Evolutionary conservation across 2,797 vertebrate species (phyloP).

Genomic region (Oreonectes daqikongensis): DNA sequence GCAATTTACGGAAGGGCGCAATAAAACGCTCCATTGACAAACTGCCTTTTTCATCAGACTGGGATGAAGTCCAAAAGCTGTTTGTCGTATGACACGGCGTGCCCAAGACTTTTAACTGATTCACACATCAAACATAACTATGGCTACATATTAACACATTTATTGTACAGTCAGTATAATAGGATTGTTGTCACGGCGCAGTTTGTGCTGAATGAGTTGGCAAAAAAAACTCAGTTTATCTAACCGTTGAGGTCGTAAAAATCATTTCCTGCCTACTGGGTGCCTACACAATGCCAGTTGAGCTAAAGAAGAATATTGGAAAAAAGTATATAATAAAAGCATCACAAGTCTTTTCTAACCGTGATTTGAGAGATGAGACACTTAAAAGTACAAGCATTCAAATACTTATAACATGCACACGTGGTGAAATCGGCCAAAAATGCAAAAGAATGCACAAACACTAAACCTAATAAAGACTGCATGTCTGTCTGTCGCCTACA

Average conservation of each 20-base stretch:
- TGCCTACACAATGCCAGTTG: no score
- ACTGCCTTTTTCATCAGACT: slow-evolving; percentile 31
- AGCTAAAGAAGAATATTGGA: no score
- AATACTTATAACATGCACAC: background rate
- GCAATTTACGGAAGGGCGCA: slow-evolving; percentile 12
- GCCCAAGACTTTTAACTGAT: slow-evolving; percentile 32
- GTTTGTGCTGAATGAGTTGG: slow-evolving; percentile 8
- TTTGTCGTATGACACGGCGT: slow-evolving; percentile 15
- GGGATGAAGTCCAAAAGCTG: slow-evolving; percentile 44
- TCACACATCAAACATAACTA: slow-evolving; percentile 26
- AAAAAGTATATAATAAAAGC: background rate
- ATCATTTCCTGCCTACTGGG: slow-evolving; percentile 4
- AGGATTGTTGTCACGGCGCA: background rate
- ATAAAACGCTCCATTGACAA: slow-evolving; percentile 31
- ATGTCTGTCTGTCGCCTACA: background rate
- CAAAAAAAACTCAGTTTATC: slow-evolving; percentile 18
- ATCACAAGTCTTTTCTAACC: no score
- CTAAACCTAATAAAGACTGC: background rate
- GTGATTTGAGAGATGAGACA: background rate
- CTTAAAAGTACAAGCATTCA: background rate
- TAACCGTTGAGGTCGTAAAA: slow-evolving; percentile 13
- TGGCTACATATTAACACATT: slow-evolving; percentile 35
- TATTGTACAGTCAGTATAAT: slow-evolving; percentile 17
- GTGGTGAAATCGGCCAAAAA: background rate
- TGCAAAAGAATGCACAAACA: background rate